These are phyloP conservation scores for Ariopsis seemanni DNA, from an alignment of 2,113 vertebrate species.

Conservation along the genomic window DNA sequence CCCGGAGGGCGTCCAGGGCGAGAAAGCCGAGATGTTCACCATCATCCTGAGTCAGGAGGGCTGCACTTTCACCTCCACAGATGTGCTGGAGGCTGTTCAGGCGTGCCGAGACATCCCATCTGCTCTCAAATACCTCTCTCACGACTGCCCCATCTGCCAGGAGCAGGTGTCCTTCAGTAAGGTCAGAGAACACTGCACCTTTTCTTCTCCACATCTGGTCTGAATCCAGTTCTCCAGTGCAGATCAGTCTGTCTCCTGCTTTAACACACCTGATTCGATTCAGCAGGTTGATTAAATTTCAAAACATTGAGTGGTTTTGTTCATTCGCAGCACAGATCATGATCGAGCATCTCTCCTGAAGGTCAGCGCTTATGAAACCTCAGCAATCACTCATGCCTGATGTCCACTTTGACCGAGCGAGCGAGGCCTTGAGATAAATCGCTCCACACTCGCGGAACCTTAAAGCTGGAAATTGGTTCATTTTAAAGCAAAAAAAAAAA, in stretches of 20 bases:
- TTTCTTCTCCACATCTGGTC: background rate
- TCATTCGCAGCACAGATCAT: background rate
- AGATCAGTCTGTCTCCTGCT: background rate
- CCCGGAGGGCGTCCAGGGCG: slow-evolving; percentile 52
- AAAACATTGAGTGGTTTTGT: background rate
- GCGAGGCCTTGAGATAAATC: background rate
- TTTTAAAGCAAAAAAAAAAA: background rate
- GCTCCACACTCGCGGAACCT: background rate
- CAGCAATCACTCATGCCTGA: background rate
- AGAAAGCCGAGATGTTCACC: slow-evolving; percentile 63
- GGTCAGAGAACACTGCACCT: slow-evolving; percentile 54
- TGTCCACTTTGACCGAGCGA: background rate
- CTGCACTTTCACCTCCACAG: slow-evolving; percentile 61
- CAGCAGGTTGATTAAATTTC: background rate
- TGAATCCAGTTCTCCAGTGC: background rate
- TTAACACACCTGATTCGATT: background rate
- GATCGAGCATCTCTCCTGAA: background rate
- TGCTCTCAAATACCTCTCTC: slow-evolving; percentile 72
- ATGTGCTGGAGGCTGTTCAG: slow-evolving; percentile 71
- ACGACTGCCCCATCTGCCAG: slow-evolving; percentile 74
- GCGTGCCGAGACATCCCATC: slow-evolving; percentile 67
- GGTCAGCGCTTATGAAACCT: background rate
- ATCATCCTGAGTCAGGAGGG: slow-evolving; percentile 65
- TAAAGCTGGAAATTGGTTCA: background rate
- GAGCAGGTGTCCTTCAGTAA: slow-evolving; percentile 75